Conservation (phyloP, 1,140 invertebrate genomes). For the Onthophagus taurus region DNA sequence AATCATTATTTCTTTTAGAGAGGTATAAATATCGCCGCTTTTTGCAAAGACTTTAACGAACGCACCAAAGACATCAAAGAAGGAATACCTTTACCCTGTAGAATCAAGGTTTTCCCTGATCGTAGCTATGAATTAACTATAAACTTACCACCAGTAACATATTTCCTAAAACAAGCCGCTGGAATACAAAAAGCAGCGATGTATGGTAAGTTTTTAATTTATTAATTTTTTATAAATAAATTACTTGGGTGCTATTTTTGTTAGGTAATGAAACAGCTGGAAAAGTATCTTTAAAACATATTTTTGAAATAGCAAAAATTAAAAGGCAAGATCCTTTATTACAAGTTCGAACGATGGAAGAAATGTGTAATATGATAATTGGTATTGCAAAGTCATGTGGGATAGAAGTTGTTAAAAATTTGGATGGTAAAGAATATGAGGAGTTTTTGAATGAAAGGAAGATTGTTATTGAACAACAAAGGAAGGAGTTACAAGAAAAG, state of each 20-base stretch:
- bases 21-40: conserved; percentile 89
- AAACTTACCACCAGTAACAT: conserved; percentile 74
- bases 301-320: conserved; percentile 97
- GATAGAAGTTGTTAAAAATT: conserved; percentile 73
- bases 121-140: conserved; percentile 76
- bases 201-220: conserved; percentile 51
- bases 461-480: conserved; percentile 60
- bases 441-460: conserved; percentile 75
- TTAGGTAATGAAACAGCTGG: conserved; percentile 72
- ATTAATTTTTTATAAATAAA: conserved; percentile 13
- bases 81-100: conserved; percentile 81
- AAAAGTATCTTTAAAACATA: conserved; percentile 88
- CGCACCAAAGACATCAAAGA: conserved; percentile 85
- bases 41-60: conserved; percentile 98
- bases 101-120: conserved; percentile 78
- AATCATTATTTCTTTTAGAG: conserved; percentile 49
- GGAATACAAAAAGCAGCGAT: conserved; percentile 78
- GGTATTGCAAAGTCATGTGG: conserved; percentile 68
- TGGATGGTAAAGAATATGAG: conserved; percentile 75
- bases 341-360: conserved; percentile 45
- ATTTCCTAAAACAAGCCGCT: conserved; percentile 90
- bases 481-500: conserved; percentile 70
- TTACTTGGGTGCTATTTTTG: conserved; percentile 30
- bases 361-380: conserved; percentile 73
- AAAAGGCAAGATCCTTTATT: conserved; percentile 79